A percentile compares a stretch with the other conserved stretches of the same genome.
These are phyloP conservation scores for Drosophila parabipectinata DNA, from an alignment of 1,140 invertebrate species.

Conservation along the genomic window DNA sequence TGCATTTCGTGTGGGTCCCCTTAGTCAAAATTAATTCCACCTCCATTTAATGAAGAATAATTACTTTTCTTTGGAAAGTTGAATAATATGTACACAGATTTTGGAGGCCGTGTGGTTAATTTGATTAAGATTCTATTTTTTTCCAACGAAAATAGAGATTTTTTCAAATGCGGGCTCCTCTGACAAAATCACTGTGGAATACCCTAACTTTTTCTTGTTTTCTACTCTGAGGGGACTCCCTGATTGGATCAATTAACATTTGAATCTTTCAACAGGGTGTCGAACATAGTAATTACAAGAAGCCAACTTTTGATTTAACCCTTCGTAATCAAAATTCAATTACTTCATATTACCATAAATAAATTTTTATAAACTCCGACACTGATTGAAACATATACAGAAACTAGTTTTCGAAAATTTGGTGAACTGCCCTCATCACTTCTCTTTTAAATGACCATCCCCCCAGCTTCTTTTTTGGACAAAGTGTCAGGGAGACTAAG, in stretches of 20 bases:
- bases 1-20: background rate
- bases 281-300: conserved; percentile 9
- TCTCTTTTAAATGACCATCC: conserved; percentile 5
- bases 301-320: conserved; percentile 52
- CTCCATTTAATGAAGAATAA: conserved; percentile 64
- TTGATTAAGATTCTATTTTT: conserved; percentile 57
- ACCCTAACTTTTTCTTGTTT: background rate
- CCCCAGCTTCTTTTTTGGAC: background rate
- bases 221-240: background rate
- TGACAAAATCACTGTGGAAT: background rate
- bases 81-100: conserved; percentile 73
- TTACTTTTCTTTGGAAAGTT: conserved; percentile 57
- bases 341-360: conserved; percentile 24
- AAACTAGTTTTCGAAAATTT: conserved; percentile 1
- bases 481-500: conserved; percentile 28
- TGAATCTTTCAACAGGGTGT: background rate
- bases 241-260: conserved; percentile 5
- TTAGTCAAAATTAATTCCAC: background rate
- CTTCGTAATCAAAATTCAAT: conserved; percentile 54
- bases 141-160: conserved; percentile 22
- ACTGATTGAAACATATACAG: conserved; percentile 40
- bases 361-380: conserved; percentile 26
- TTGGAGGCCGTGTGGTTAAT: conserved; percentile 54
- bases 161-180: conserved; percentile 47
- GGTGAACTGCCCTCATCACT: conserved; percentile 30